phyloP scores from a whole-genome alignment of 2,113 vertebrate species.

The Callocephalon fimbriatum region DNA sequence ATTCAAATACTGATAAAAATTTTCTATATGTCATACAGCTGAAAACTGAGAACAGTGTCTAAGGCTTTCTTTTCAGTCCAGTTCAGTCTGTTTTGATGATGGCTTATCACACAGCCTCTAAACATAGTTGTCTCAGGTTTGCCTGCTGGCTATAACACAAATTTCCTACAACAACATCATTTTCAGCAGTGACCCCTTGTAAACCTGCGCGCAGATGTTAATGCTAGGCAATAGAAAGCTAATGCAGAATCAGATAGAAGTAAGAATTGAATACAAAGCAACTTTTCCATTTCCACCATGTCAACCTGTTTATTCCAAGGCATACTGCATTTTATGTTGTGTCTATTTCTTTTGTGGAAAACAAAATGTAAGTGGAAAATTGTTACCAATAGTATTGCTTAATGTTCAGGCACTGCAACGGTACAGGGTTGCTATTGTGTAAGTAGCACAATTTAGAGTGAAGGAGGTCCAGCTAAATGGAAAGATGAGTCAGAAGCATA shows the following conservation, averaged over 20 bases:
- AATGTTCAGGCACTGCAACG: not conserved
- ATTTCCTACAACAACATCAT: not conserved
- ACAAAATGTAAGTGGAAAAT: not conserved
- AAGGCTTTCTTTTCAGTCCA: not conserved
- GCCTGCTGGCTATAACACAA: not conserved
- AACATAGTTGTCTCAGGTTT: not conserved
- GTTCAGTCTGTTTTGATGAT: not conserved
- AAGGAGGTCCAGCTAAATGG: not conserved
- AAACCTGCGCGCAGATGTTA: not conserved
- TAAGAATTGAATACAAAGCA: not conserved
- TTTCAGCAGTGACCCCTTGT: not conserved
- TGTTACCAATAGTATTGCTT: not conserved
- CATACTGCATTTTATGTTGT: not conserved
- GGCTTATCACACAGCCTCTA: not conserved
- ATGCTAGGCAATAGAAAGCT: not conserved
- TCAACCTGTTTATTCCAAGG: not conserved
- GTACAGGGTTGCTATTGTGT: slow-evolving; percentile 21
- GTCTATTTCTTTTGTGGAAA: not conserved
- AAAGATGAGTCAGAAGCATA: slow-evolving; percentile 1
- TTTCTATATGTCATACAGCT: not conserved
- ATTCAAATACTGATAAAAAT: not conserved
- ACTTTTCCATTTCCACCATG: not conserved
- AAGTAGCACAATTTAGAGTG: not conserved
- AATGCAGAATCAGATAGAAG: fast-evolving
- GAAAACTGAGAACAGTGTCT: not conserved